Percentiles rank a stretch among this genome's conserved stretches.
phyloP scores from a whole-genome alignment of 2,113 vertebrate genomes.

The Polyodon spathula region DNA sequence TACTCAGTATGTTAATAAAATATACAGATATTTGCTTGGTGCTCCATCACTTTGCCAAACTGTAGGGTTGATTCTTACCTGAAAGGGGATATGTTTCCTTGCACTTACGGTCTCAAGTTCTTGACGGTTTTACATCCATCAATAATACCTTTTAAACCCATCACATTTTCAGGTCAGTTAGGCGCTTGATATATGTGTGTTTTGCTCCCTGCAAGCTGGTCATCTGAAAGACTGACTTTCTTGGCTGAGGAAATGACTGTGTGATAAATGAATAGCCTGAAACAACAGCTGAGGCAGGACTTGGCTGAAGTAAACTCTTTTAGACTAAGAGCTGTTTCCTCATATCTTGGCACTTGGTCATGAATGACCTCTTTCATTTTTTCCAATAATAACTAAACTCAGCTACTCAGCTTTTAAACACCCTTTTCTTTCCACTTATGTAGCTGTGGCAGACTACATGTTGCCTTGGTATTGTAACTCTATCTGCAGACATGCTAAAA shows the following conservation, averaged over 20 bases:
- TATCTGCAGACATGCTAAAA: constrained; percentile 30
- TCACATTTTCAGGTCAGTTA: constrained; percentile 38
- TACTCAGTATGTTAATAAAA: constrained; percentile 32
- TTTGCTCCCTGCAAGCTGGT: constrained; percentile 4
- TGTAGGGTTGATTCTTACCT: constrained; percentile 33
- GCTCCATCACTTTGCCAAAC: constrained; percentile 25
- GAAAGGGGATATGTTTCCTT: constrained; percentile 23
- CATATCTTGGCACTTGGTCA: constrained; percentile 59
- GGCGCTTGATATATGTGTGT: constrained; percentile 36
- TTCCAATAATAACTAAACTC: constrained; percentile 56
- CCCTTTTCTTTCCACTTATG: constrained; percentile 44
- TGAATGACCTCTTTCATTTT: constrained; percentile 61
- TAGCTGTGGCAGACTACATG: constrained; percentile 38
- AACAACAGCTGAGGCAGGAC: constrained; percentile 62
- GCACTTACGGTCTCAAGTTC: constrained; percentile 26
- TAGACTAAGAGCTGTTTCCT: constrained; percentile 62
- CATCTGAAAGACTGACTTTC: constrained; percentile 29
- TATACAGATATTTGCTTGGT: constrained; percentile 37
- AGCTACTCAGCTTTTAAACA: constrained; percentile 53
- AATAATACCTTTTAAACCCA: constrained; percentile 38
- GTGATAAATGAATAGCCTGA: constrained; percentile 58
- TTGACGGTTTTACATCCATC: constrained; percentile 32
- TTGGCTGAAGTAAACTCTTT: constrained; percentile 51
- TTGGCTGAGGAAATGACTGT: constrained; percentile 50
- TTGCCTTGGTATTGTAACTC: constrained; percentile 41